phyloP scores from a whole-genome alignment of 2,888 invertebrate species.

The Catocala nupta region DNA sequence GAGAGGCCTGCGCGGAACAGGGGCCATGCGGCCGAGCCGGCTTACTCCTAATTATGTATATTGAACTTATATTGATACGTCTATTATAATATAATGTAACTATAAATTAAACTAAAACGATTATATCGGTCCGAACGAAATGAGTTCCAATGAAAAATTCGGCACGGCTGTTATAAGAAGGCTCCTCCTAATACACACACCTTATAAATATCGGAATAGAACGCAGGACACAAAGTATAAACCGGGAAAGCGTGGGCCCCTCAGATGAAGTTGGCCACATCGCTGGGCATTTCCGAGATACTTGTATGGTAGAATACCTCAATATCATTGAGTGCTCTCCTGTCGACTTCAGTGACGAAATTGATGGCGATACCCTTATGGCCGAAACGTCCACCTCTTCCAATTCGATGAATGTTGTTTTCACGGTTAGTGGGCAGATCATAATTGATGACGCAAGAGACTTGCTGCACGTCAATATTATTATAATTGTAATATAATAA shows the following conservation, averaged over 20 bases:
- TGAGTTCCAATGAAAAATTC: conserved; percentile 84
- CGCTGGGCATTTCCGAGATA: conserved; percentile 99
- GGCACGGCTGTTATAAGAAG: conserved; percentile 85
- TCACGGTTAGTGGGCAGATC: conserved; percentile 99
- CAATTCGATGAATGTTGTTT: conserved; percentile 99
- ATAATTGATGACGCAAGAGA: conserved; percentile 99
- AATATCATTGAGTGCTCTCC: conserved; percentile 97
- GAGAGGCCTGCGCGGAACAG: conserved; percentile 88
- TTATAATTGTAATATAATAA: too few species aligned
- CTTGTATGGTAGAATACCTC: conserved; percentile 99
- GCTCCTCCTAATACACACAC: conserved; percentile 87
- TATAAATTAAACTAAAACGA: conserved; percentile 87
- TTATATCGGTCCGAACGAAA: conserved; percentile 83
- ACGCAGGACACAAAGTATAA: conserved; percentile 86
- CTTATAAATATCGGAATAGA: conserved; percentile 87
- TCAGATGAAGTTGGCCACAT: conserved; percentile 99
- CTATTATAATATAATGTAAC: conserved; percentile 84
- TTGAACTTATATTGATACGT: conserved; percentile 86
- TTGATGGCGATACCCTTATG: conserved; percentile 99
- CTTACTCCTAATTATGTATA: conserved; percentile 85
- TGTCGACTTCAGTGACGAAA: conserved; percentile 98
- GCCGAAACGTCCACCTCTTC: conserved; percentile 99
- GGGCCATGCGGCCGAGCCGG: conserved; percentile 87
- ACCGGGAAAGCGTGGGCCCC: conserved; percentile 75
- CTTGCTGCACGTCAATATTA: conserved; percentile 99